phyloP scores from a whole-genome alignment of 1,140 invertebrate species.

The Halictus rubicundus region DNA sequence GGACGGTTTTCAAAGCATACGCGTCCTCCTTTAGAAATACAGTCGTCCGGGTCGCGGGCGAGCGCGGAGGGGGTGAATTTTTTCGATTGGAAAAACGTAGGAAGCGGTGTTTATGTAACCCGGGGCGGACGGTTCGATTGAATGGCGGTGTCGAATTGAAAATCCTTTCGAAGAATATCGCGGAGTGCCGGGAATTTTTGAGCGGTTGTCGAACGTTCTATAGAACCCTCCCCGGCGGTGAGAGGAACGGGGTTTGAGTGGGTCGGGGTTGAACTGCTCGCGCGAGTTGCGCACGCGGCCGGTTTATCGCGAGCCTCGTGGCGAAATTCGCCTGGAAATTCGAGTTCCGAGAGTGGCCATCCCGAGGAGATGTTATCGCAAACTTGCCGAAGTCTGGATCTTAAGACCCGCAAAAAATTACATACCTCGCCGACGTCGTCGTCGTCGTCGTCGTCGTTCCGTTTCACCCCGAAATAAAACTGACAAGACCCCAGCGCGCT shows the following conservation, averaged over 20 bases:
- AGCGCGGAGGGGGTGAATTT: background rate
- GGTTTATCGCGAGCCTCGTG: background rate
- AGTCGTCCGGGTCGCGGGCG: background rate
- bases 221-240: background rate
- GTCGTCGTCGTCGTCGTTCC: too few relatives aligned
- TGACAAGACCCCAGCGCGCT: too few relatives aligned
- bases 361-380: background rate
- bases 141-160: constrained; percentile 14
- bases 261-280: too few relatives aligned
- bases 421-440: too few relatives aligned
- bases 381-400: background rate
- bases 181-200: constrained; percentile 5
- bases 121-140: background rate
- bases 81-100: constrained; percentile 14
- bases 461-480: too few relatives aligned
- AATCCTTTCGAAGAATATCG: constrained; percentile 15
- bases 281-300: background rate
- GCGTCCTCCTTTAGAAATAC: background rate
- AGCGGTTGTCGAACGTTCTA: constrained; percentile 15
- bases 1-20: background rate
- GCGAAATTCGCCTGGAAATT: background rate
- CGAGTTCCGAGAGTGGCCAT: background rate
- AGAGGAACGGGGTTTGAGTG: too few relatives aligned
- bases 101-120: constrained; percentile 20
- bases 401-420: background rate